Evolutionary conservation across 1,140 invertebrate species (phyloP).

Genomic region (Heliconius hewitsoni): DNA sequence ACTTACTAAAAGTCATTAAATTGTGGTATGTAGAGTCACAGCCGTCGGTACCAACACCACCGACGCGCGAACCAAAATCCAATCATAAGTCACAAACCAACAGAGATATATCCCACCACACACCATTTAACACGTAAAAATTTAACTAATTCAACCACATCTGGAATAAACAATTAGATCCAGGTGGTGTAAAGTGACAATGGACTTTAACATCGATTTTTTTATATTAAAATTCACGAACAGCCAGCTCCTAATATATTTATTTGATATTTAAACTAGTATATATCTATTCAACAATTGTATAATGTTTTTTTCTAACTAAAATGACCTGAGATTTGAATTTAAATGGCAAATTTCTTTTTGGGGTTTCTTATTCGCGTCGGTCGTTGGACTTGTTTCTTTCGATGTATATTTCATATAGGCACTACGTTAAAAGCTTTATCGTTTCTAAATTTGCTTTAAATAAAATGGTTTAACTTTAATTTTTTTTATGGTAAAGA

Average conservation of each 20-base stretch:
- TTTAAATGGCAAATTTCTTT: slow-evolving; percentile 61
- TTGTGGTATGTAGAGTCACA: too few relatives aligned
- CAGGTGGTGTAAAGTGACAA: not conserved
- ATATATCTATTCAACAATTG: slow-evolving; percentile 21
- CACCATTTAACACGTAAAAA: not conserved
- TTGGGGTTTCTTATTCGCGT: slow-evolving; percentile 55
- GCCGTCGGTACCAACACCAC: slow-evolving; percentile 45
- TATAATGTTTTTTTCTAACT: not conserved
- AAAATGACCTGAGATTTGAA: slow-evolving; percentile 50
- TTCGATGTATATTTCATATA: slow-evolving; percentile 34
- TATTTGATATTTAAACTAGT: slow-evolving; percentile 5
- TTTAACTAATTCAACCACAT: slow-evolving; percentile 1
- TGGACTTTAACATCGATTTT: not conserved
- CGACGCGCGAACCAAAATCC: slow-evolving; percentile 37
- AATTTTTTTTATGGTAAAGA: too few relatives aligned
- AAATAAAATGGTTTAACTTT: not conserved
- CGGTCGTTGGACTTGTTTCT: slow-evolving; percentile 53
- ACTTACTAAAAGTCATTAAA: too few relatives aligned
- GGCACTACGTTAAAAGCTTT: slow-evolving; percentile 46
- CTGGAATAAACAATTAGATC: not conserved
- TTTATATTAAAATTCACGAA: slow-evolving; percentile 46
- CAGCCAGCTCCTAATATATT: not conserved
- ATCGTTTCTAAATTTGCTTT: not conserved
- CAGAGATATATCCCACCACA: not conserved
- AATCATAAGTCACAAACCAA: not conserved